Evolutionary conservation across 2,888 invertebrate species (phyloP).

Genomic region (Pseudanteris insignis): DNA sequence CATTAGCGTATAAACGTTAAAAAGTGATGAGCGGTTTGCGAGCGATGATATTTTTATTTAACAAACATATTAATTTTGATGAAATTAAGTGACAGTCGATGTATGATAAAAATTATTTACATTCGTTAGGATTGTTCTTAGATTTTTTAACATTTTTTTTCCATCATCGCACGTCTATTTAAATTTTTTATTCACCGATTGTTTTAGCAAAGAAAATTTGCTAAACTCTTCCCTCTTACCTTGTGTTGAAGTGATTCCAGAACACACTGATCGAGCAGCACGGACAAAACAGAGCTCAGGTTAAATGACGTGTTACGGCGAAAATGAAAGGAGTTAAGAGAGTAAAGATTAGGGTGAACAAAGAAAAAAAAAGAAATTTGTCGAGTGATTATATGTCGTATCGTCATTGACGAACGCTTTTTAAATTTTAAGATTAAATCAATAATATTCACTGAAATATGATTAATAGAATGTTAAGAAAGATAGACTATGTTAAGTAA

Average conservation of each 20-base stretch:
- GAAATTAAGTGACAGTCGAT: slow-evolving; percentile 21
- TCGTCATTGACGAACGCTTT: too few species aligned
- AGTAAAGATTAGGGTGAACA: too few species aligned
- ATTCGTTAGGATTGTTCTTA: too few species aligned
- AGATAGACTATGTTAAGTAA: too few species aligned
- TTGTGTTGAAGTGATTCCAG: slow-evolving; percentile 99
- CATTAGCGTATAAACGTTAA: slow-evolving; percentile 29
- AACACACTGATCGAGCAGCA: slow-evolving; percentile 91
- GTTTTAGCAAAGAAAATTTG: slow-evolving; percentile 33
- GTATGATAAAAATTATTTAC: slow-evolving; percentile 1
- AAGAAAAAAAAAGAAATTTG: too few species aligned
- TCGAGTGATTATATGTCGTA: too few species aligned
- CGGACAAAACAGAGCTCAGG: slow-evolving; percentile 75
- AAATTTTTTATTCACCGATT: slow-evolving; percentile 17
- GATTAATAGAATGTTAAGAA: too few species aligned
- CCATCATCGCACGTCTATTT: slow-evolving; percentile 35
- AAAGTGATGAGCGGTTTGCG: slow-evolving; percentile 40
- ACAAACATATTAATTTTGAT: slow-evolving; percentile 35
- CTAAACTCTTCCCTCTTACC: slow-evolving; percentile 76
- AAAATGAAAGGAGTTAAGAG: slow-evolving; percentile 46
- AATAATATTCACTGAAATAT: too few species aligned
- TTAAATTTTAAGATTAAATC: too few species aligned
- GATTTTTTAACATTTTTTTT: too few species aligned
- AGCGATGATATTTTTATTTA: slow-evolving; percentile 41
- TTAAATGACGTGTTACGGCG: slow-evolving; percentile 60